These are phyloP conservation scores for Archaeoteleia sp. DNA, from an alignment of 2,888 invertebrate species.

Conservation along the genomic window DNA sequence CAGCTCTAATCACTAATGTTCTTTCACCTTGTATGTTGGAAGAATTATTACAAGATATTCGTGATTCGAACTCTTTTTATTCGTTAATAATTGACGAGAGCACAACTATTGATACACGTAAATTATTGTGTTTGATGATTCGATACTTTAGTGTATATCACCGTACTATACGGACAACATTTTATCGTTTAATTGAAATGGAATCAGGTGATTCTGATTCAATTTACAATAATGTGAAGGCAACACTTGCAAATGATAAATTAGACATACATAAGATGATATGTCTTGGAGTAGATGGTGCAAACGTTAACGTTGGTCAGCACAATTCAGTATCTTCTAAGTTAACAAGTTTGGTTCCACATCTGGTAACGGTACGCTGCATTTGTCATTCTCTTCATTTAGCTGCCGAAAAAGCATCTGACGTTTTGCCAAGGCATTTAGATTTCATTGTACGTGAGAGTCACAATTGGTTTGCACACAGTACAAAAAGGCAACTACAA, in stretches of 20 bases:
- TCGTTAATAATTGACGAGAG: constrained; percentile 63
- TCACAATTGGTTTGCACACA: constrained; percentile 54
- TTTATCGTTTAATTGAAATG: constrained; percentile 47
- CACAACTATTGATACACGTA: constrained; percentile 47
- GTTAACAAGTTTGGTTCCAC: constrained; percentile 46
- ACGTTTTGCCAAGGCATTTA: constrained; percentile 44
- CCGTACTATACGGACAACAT: constrained; percentile 37
- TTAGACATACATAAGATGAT: constrained; percentile 30
- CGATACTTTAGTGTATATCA: constrained; percentile 37
- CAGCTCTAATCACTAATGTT: constrained; percentile 50
- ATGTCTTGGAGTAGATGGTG: constrained; percentile 59
- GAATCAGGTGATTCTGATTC: constrained; percentile 37
- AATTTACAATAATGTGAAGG: too few relatives aligned
- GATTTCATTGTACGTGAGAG: constrained; percentile 54
- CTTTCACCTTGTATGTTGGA: constrained; percentile 58
- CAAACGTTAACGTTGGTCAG: constrained; percentile 52
- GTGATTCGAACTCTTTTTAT: too few relatives aligned
- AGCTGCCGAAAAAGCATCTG: constrained; percentile 43
- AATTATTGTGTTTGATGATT: constrained; percentile 49
- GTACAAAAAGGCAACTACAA: constrained; percentile 36
- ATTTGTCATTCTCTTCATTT: constrained; percentile 55
- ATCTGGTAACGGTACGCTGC: constrained; percentile 51
- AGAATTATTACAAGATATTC: too few relatives aligned
- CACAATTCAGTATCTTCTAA: constrained; percentile 55
- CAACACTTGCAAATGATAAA: constrained; percentile 45